Conservation (phyloP, 2,797 vertebrate genomes). For the Psittacula echo region DNA sequence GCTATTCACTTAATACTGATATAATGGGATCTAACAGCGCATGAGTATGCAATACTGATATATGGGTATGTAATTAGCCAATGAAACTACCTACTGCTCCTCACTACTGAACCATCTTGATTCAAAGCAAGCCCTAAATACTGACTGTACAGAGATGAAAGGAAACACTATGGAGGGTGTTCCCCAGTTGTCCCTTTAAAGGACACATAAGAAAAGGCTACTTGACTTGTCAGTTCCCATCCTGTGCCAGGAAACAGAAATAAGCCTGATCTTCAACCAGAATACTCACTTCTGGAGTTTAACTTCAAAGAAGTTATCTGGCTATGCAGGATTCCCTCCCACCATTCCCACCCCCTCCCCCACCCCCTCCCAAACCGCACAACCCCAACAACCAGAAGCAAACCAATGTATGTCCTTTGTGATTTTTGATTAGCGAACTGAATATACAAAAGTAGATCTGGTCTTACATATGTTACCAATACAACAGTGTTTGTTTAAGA, state of each 20-base stretch:
- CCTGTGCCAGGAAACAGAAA: background rate
- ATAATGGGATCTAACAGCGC: background rate
- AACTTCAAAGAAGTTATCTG: background rate
- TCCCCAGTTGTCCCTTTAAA: background rate
- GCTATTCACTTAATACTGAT: background rate
- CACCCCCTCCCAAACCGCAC: background rate
- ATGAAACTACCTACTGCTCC: rapidly evolving
- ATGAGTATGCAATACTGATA: background rate
- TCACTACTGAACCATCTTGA: background rate
- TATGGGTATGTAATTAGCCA: background rate
- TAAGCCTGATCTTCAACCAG: background rate
- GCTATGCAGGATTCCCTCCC: background rate
- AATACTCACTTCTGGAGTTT: background rate
- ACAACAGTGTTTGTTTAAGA: background rate
- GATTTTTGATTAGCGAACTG: background rate
- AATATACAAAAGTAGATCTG: background rate
- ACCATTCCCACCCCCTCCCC: background rate
- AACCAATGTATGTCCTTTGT: rapidly evolving
- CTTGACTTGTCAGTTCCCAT: background rate
- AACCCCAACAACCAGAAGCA: background rate
- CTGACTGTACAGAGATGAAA: background rate
- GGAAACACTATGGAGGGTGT: rapidly evolving
- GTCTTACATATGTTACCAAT: background rate
- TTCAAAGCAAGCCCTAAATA: background rate
- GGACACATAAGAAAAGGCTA: background rate